Base-by-base conservation (phyloP, 2,797 vertebrate genomes). In the Aotus griseimembra region DNA sequence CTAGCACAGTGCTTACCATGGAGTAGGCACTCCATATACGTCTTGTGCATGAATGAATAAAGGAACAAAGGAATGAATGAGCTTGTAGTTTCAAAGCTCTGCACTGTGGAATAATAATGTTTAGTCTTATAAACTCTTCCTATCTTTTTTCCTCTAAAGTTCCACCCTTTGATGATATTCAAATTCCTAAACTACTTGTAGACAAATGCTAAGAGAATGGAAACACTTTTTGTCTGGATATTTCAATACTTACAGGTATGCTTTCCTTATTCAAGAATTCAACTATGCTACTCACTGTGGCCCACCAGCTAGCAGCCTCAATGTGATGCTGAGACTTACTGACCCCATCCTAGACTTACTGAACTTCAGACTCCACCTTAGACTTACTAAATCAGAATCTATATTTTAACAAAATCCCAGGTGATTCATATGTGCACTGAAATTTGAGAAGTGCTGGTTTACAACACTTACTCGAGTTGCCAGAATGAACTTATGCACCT, bases 391-490 rank as follows among this genome's bases (percentile, higher is more conserved):
- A 50, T 44, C 58, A 81, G 67, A 92, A 75, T n/a, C 20, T 86
- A 79, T 50, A n/a, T 93, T 94, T 95, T 96, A 80, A 55, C 44
- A 92, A 76, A 64, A 67, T 82, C 39, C 46, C 36, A 52, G 44
- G 20, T 93, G 44, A 82, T 77, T 82, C 24, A 20, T 33, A 44
- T 46, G 4, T 64, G 57, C n/a, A 17, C 36, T 95, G 22, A 82
- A 48, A n/a, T 67, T 36, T 36, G n/a, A 95, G 90, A 72, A 76
- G 10, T 44, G 2, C 7, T 80, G 13, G 57, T 92, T 33, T 58
- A 11, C 0, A 82, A 33, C 55, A 44, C 10, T 46, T 67, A 67
- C 2, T n/a, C 22, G 50, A 20, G 19, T 11, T 55, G 20, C 12
- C 33, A 48, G 76, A 58, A 48, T 0, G 2, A 52, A 44, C 14